Percentiles rank a stretch among this genome's conserved stretches.
Evolutionary conservation across 2,113 vertebrate species (phyloP).

Genomic region (Tachysurus fulvidraco): DNA sequence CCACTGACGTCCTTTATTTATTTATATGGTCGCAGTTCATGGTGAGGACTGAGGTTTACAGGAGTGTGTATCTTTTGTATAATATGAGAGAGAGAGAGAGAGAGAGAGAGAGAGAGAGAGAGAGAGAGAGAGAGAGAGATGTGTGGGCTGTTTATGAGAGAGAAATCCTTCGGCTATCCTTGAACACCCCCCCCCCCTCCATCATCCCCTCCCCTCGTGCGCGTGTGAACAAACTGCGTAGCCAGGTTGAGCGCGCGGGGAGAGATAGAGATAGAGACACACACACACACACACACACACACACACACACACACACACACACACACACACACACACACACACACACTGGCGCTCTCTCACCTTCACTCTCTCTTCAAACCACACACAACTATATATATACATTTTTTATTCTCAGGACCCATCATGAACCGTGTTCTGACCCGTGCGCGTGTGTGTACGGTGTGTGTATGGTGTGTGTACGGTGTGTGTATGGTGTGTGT

Average conservation of each 20-base stretch:
- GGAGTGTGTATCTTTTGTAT: neutral
- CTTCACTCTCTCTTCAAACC: no score
- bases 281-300: neutral
- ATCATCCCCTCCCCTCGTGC: neutral
- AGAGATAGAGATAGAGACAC: neutral
- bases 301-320: neutral
- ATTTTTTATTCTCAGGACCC: no score
- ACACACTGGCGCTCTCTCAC: neutral
- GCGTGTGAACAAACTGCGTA: constrained; percentile 65
- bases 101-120: constrained; percentile 45
- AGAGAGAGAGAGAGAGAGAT: neutral
- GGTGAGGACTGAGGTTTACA: neutral
- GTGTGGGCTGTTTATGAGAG: neutral
- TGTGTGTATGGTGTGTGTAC: neutral
- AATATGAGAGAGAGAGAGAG: constrained; percentile 59
- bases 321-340: neutral
- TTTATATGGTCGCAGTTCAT: neutral
- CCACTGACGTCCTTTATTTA: neutral
- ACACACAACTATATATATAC: no score
- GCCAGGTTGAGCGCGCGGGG: constrained; percentile 41
- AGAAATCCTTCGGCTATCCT: constrained; percentile 21
- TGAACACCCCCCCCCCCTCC: neutral
- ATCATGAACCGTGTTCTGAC: no score
- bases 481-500: neutral
- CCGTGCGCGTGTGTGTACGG: no score